A percentile compares a stretch with the other conserved stretches of the same genome.
phyloP scores from a whole-genome alignment of 2,113 vertebrate species.

The Mormyrus lacerda region DNA sequence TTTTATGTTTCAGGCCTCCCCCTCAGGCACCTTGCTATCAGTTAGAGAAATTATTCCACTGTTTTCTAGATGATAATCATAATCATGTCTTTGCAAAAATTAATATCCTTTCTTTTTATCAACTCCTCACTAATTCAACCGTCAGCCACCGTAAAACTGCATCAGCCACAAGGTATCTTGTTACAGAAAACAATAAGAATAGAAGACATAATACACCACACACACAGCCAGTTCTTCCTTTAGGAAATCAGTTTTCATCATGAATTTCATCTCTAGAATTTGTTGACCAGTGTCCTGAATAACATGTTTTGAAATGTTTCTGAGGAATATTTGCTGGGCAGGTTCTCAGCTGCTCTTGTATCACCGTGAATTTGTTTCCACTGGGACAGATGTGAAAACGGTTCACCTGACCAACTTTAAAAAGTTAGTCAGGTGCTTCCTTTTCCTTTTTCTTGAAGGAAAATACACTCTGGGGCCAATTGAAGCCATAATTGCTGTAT shows the following conservation, averaged over 20 bases:
- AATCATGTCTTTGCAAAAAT: not conserved
- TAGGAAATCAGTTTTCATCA: not conserved
- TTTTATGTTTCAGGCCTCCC: not conserved
- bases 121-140: not conserved
- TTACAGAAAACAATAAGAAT: not conserved
- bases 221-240: not conserved
- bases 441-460: not conserved
- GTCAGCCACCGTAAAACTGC: not conserved
- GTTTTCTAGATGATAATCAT: not conserved
- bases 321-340: not conserved
- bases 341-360: not conserved
- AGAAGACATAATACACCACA: not conserved
- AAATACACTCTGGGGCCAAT: slow-evolving; percentile 22
- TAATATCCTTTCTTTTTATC: not conserved
- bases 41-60: not conserved
- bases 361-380: not conserved
- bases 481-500: slow-evolving; percentile 56
- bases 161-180: not conserved
- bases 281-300: not conserved
- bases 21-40: not conserved
- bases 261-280: not conserved
- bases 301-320: slow-evolving; percentile 5
- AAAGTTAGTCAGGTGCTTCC: too few species aligned
- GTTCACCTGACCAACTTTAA: not conserved
- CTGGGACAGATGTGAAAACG: not conserved